Conservation (phyloP, 2,113 vertebrate genomes). For the Eonycteris spelaea region DNA sequence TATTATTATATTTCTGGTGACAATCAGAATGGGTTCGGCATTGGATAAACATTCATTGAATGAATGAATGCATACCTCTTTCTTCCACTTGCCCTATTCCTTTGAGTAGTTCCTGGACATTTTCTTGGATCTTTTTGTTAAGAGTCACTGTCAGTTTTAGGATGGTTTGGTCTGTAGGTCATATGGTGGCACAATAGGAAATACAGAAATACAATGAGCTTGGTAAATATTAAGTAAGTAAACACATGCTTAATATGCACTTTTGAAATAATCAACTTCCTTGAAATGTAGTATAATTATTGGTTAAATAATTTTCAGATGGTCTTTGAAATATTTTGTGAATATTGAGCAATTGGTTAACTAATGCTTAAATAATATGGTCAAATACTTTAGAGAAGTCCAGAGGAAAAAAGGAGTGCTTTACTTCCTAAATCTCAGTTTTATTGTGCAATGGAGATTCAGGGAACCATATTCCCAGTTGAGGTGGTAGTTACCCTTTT, state of each 20-base stretch:
- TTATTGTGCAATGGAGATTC: conserved; percentile 68
- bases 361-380: conserved; percentile 70
- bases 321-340: conserved; percentile 75
- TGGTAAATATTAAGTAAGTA: conserved; percentile 72
- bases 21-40: background rate
- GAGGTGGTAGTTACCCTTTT: conserved; percentile 68
- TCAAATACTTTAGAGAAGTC: conserved; percentile 72
- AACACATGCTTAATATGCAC: conserved; percentile 74
- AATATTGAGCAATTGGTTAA: conserved; percentile 78
- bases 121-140: background rate
- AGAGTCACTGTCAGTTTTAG: background rate
- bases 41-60: background rate
- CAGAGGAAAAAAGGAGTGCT: conserved; percentile 74
- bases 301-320: conserved; percentile 77
- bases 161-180: background rate
- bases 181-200: background rate
- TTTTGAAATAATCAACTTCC: conserved; percentile 77
- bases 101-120: background rate
- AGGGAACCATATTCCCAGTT: conserved; percentile 59
- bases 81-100: background rate
- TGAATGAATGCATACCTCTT: background rate
- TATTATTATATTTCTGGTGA: background rate
- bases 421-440: conserved; percentile 75
- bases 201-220: background rate
- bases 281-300: conserved; percentile 73